Evolutionary conservation across 2,113 vertebrate species (phyloP).

Genomic region (Anhinga rufa): DNA sequence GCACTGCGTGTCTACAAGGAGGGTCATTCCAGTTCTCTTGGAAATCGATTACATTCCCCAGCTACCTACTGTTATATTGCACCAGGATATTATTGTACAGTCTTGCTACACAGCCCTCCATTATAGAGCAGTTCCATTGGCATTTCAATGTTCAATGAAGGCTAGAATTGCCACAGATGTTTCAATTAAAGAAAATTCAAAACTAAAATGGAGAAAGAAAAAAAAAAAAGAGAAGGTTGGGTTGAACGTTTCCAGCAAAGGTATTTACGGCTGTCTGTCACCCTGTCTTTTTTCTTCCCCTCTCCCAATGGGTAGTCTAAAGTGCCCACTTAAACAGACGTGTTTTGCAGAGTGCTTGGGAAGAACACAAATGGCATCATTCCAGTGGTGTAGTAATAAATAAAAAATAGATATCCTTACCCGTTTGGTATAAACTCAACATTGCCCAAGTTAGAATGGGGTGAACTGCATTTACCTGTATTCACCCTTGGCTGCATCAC

Average conservation of each 20-base stretch:
- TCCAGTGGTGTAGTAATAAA: not conserved
- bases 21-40: conserved; percentile 49
- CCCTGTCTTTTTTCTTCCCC: not conserved
- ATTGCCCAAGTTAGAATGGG: not conserved
- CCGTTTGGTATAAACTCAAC: not conserved
- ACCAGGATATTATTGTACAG: conserved; percentile 51
- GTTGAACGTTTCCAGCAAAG: not conserved
- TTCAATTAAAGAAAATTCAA: conserved; percentile 55
- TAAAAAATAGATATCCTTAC: not conserved
- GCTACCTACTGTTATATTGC: conserved; percentile 57
- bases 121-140: conserved; percentile 45
- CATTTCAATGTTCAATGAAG: conserved; percentile 49
- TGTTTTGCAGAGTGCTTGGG: not conserved
- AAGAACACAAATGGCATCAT: not conserved
- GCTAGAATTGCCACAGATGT: conserved; percentile 46
- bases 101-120: conserved; percentile 39
- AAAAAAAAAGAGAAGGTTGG: not conserved
- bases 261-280: not conserved
- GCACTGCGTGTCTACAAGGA: not conserved
- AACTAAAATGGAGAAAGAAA: not conserved
- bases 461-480: conserved; percentile 21
- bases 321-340: not conserved
- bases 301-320: not conserved
- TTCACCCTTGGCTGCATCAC: conserved; percentile 15
- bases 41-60: conserved; percentile 64